Base-by-base conservation (phyloP, 2,888 invertebrate species). In the Ophion costatus region DNA sequence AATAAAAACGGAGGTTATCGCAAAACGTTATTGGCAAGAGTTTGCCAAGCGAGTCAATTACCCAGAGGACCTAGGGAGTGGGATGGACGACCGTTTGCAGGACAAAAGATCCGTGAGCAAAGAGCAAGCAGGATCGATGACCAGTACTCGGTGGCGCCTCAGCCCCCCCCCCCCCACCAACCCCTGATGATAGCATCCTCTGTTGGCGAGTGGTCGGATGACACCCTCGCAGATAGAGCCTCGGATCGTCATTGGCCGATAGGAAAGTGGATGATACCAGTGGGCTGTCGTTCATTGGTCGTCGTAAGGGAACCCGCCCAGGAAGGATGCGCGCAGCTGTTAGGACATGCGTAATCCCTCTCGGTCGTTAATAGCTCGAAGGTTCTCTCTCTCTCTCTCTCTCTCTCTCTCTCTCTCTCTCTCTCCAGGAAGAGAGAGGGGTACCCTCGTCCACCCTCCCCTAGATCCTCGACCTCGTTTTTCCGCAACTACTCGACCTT, bases 271-370 rank as follows among this genome's bases (percentile, higher is more conserved):
- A 87, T 89, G 77, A 90, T 89, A 91, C 90, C 87, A 22, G 71
- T 89, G 88, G 85, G 88, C 86, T 84, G 59, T 85, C 84, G 85
- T 87, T 84, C 90, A 93, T 92, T 93, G 92, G 92, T 88, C 88
- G 89, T 79, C 71, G 86, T 42, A 20, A 45, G 42, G 63, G 59
- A 66, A 74, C 74, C 75, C 93, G 93, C 93, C 93, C 93, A 92
- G 93, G 93, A 93, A 93, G 93, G 93, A 93, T 93, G 93, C 92
- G 93, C 92, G 92, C 93, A 90, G 91, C 91, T 91, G 91, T 89
- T 88, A 88, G 91, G 91, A 93, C 92, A 92, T 93, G 92, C 92
- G 93, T 93, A 92, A 91, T 92, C 90, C 91, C 87, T 75, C 76
- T 86, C 82, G 84, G 82, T 79, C 75, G 84, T 85, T 86, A 82